Conservation (phyloP, 2,797 vertebrate genomes). For the Microctenopoma stevenorrisi region DNA sequence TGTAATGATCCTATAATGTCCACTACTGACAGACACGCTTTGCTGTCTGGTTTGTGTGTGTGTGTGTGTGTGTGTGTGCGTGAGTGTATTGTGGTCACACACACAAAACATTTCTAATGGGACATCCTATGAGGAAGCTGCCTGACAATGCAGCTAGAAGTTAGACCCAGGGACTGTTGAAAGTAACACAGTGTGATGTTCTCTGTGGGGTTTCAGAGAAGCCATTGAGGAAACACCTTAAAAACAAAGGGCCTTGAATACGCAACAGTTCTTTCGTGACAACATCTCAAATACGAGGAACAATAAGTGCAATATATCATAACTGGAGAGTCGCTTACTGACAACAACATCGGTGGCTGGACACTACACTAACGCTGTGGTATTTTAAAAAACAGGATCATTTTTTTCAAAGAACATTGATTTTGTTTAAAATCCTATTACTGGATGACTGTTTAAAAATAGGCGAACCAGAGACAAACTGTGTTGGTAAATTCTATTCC, state of each 20-base stretch:
- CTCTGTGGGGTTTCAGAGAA: constrained; percentile 61
- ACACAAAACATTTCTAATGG: constrained; percentile 60
- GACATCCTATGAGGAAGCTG: constrained; percentile 79
- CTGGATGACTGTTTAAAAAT: too few species aligned
- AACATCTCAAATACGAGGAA: constrained; percentile 29
- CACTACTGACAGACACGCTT: neutral
- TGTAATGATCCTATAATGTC: constrained; percentile 18
- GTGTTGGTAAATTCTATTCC: too few species aligned
- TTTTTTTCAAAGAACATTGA: neutral
- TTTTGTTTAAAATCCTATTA: too few species aligned
- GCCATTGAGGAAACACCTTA: constrained; percentile 71
- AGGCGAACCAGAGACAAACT: too few species aligned
- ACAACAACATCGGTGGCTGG: neutral
- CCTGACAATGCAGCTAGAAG: constrained; percentile 66
- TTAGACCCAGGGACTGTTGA: constrained; percentile 41
- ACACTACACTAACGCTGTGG: neutral
- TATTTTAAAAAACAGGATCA: neutral
- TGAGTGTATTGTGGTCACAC: constrained; percentile 10
- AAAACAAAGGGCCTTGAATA: constrained; percentile 70
- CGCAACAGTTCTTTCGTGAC: constrained; percentile 18
- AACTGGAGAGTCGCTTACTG: constrained; percentile 19
- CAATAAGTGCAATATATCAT: constrained; percentile 41
- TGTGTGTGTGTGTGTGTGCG: constrained; percentile 29
- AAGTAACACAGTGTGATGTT: constrained; percentile 59
- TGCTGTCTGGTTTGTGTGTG: constrained; percentile 22